Conservation (phyloP, 1,140 invertebrate genomes). For the Wasmannia auropunctata region DNA sequence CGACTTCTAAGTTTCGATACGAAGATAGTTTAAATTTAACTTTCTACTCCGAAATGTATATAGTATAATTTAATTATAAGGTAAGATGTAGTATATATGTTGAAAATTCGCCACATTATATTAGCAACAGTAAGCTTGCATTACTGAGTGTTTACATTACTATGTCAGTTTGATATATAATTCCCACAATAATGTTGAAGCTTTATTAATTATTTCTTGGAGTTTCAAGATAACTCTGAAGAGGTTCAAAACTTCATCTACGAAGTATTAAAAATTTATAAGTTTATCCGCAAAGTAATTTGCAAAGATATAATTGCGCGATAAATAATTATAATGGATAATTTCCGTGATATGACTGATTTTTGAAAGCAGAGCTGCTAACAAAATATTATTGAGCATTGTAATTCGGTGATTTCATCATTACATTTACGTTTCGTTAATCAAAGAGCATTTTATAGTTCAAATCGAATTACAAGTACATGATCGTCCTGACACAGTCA, state of each 20-base stretch:
- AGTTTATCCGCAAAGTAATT: not conserved
- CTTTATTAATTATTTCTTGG: constrained; percentile 24
- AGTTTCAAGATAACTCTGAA: not conserved
- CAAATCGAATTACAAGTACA: not conserved
- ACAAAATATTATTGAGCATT: not conserved
- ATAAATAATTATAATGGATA: not conserved
- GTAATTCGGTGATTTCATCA: not conserved
- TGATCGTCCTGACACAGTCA: not conserved
- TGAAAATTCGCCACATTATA: constrained; percentile 2
- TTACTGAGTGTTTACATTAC: constrained; percentile 22
- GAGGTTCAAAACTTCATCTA: constrained; percentile 19
- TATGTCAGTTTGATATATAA: constrained; percentile 23
- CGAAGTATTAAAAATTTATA: not conserved
- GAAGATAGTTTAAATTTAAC: constrained; percentile 29
- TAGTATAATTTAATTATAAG: constrained; percentile 26
- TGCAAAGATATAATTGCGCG: not conserved
- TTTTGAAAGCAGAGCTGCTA: too few relatives aligned
- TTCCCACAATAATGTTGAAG: not conserved
- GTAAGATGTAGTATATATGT: not conserved
- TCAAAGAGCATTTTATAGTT: not conserved
- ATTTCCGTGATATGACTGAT: not conserved
- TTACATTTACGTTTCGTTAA: not conserved
- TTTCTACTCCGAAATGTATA: not conserved
- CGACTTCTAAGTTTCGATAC: not conserved
- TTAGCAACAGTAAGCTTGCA: not conserved